These are phyloP conservation scores for Phymatocera aterrima DNA, from an alignment of 2,888 invertebrate genomes.

Conservation along the genomic window DNA sequence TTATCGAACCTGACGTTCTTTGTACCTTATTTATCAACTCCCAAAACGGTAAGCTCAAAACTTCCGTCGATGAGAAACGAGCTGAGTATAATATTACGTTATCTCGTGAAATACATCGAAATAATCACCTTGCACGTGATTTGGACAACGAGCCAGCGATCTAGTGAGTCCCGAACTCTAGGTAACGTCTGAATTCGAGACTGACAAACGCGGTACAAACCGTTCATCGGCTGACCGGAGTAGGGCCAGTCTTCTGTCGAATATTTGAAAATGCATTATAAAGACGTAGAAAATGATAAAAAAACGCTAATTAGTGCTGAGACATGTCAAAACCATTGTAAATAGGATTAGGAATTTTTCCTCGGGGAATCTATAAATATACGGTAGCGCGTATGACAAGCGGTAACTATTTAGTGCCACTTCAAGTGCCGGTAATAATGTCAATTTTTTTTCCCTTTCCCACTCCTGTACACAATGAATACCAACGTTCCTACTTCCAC, in stretches of 20 bases:
- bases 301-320: background rate
- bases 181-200: background rate
- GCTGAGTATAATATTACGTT: background rate
- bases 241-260: too few relatives aligned
- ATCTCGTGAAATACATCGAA: slow-evolving; percentile 1
- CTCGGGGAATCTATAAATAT: slow-evolving; percentile 21
- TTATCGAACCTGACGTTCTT: background rate
- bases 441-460: background rate
- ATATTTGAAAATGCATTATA: too few relatives aligned
- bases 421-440: slow-evolving; percentile 30
- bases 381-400: slow-evolving; percentile 30
- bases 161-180: background rate
- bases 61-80: background rate
- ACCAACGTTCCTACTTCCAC: slow-evolving; percentile 20
- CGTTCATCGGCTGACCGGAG: background rate
- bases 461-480: slow-evolving; percentile 32
- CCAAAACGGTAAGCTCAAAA: background rate
- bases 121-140: too few relatives aligned
- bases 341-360: slow-evolving; percentile 7
- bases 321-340: background rate
- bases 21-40: background rate
- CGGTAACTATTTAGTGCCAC: slow-evolving; percentile 36
- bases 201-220: background rate
- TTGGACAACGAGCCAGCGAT: background rate
- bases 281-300: background rate